These are phyloP conservation scores for Buphagus erythrorhynchus DNA, from an alignment of 2,797 vertebrate genomes.

Conservation along the genomic window DNA sequence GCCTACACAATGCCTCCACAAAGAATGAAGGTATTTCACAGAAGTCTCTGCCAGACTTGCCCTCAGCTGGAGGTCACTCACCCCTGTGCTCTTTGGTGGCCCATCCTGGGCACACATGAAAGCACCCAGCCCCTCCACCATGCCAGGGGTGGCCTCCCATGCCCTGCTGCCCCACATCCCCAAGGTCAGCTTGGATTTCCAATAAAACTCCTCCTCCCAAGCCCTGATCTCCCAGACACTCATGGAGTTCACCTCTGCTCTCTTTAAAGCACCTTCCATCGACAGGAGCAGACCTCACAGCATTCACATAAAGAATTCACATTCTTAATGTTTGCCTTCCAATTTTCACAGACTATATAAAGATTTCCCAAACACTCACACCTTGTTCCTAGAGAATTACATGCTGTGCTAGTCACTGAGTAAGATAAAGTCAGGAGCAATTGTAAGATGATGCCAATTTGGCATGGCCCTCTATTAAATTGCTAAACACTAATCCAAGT, in stretches of 20 bases:
- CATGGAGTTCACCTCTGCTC: not conserved
- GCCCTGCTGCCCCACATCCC: not conserved
- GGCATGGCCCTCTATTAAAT: not conserved
- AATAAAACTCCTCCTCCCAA: not conserved
- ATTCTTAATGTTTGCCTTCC: not conserved
- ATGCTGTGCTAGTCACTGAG: not conserved
- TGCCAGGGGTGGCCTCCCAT: not conserved
- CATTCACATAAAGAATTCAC: not conserved
- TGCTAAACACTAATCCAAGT: not conserved
- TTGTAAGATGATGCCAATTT: not conserved
- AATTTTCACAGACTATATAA: not conserved
- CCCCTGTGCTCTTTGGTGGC: not conserved
- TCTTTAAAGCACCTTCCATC: not conserved
- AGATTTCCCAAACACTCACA: not conserved
- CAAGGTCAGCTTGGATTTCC: not conserved
- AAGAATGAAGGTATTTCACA: not conserved
- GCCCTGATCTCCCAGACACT: not conserved
- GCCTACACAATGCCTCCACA: not conserved
- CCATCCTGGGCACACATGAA: not conserved
- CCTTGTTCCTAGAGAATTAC: not conserved
- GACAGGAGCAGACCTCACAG: not conserved
- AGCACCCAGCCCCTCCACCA: not conserved
- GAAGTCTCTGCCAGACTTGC: not conserved
- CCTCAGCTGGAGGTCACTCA: not conserved
- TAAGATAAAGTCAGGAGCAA: not conserved